Conservation (phyloP, 2,797 vertebrate species). For the Lateolabrax maculatus region DNA sequence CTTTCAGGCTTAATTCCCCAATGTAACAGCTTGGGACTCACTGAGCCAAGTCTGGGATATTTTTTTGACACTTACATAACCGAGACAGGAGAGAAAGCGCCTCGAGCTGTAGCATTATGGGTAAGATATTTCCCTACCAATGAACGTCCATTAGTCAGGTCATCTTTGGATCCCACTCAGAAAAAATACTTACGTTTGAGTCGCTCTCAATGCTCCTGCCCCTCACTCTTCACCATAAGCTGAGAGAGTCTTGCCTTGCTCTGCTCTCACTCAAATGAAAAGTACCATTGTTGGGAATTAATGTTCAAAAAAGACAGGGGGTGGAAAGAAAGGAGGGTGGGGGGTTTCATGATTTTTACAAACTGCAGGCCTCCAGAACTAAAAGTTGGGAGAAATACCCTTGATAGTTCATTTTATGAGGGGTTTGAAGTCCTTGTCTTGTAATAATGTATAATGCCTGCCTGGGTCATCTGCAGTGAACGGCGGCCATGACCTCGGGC, state of each 20-base stretch:
- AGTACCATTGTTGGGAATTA: slow-evolving; percentile 78
- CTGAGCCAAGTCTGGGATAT: slow-evolving; percentile 22
- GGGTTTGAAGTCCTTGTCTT: slow-evolving; percentile 79
- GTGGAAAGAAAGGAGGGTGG: slow-evolving; percentile 29
- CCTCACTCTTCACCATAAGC: slow-evolving; percentile 53
- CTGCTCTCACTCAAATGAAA: slow-evolving; percentile 81
- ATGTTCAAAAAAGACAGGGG: slow-evolving; percentile 63
- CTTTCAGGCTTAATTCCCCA: slow-evolving; percentile 12
- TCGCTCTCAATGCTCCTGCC: slow-evolving; percentile 14
- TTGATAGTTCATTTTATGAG: slow-evolving; percentile 82
- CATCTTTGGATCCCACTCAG: slow-evolving; percentile 62
- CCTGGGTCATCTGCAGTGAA: slow-evolving; percentile 80
- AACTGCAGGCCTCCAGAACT: slow-evolving; percentile 82
- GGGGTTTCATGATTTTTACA: slow-evolving; percentile 81
- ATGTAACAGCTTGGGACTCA: slow-evolving; percentile 13
- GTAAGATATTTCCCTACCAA: slow-evolving; percentile 34
- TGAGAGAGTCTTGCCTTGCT: slow-evolving; percentile 60
- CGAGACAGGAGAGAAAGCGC: slow-evolving; percentile 42
- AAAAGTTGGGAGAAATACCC: slow-evolving; percentile 79
- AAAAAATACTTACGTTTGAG: slow-evolving; percentile 56
- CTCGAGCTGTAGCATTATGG: slow-evolving; percentile 25
- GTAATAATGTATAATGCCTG: slow-evolving; percentile 86
- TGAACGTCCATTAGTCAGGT: slow-evolving; percentile 56
- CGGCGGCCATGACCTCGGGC: slow-evolving; percentile 81
- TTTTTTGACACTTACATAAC: slow-evolving; percentile 58